Conservation (phyloP, 37 sponge, comb jelly and placozoan species). For the Sycon ciliatum region DNA sequence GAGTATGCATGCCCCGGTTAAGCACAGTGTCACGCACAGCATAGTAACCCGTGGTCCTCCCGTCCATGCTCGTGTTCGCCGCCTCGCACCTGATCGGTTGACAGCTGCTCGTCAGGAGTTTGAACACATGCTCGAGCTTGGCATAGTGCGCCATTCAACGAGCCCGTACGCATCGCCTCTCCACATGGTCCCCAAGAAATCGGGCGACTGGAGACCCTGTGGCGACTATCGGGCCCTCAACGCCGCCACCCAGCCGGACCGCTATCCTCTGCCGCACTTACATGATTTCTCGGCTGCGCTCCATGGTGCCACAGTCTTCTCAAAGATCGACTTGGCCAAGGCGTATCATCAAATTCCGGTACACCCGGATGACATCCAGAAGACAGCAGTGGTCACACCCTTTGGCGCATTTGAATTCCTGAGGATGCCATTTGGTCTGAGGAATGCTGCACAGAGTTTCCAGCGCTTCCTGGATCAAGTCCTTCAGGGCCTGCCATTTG, state of each 20-base stretch:
- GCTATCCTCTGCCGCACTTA: constrained; percentile 24
- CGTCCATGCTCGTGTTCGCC: too few species aligned
- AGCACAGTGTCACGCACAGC: too few species aligned
- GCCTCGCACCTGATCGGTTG: too few species aligned
- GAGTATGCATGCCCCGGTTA: constrained; percentile 36
- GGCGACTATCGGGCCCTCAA: constrained; percentile 27
- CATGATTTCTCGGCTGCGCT: constrained; percentile 24
- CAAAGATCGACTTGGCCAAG: neutral
- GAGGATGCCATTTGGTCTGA: constrained; percentile 23
- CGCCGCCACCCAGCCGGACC: constrained; percentile 13
- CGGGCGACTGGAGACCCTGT: constrained; percentile 28
- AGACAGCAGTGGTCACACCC: constrained; percentile 27
- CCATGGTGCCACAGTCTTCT: neutral
- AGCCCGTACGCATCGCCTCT: neutral
- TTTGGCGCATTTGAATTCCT: neutral
- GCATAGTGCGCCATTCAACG: too few species aligned
- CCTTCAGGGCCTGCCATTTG: constrained; percentile 30
- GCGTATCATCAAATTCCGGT: constrained; percentile 32
- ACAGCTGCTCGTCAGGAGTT: too few species aligned
- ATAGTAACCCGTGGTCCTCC: too few species aligned
- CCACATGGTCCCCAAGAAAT: constrained; percentile 30
- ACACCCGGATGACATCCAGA: constrained; percentile 25
- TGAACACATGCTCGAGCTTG: too few species aligned
- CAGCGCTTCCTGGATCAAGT: too few species aligned
- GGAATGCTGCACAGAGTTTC: constrained; percentile 35